A percentile compares a stretch with the other conserved stretches of the same genome.
These are phyloP conservation scores for Virgularia gustaviana DNA, from an alignment of 92 coral and sea anemone genomes.

Conservation along the genomic window DNA sequence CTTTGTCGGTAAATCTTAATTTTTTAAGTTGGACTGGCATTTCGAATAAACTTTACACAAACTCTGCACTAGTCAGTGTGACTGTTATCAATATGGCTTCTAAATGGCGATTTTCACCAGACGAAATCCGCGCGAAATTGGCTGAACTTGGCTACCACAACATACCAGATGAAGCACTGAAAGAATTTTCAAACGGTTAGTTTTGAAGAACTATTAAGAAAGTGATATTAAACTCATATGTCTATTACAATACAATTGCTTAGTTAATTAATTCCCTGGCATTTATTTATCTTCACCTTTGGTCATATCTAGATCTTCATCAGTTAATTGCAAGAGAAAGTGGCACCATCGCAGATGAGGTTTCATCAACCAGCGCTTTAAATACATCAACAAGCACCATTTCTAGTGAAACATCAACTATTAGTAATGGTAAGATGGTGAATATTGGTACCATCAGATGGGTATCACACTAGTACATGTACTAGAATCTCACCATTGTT, in stretches of 20 bases:
- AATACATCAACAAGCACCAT: slow-evolving; percentile 6
- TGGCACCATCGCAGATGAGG: background rate
- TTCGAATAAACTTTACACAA: no score
- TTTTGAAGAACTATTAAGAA: no score
- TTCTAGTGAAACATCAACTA: background rate
- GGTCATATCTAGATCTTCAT: slow-evolving; percentile 18
- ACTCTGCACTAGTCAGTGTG: no score
- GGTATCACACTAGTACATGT: no score
- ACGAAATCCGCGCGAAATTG: slow-evolving; percentile 79
- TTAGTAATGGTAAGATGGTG: slow-evolving; percentile 2
- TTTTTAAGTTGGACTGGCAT: no score
- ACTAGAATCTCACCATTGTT: no score
- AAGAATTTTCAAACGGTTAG: slow-evolving; percentile 82
- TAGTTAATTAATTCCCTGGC: no score
- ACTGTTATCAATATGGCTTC: slow-evolving; percentile 36
- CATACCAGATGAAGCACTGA: slow-evolving; percentile 76
- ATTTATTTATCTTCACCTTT: no score
- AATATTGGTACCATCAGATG: no score
- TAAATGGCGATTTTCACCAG: slow-evolving; percentile 70
- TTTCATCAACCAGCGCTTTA: slow-evolving; percentile 8
- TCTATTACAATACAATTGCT: no score
- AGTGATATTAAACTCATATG: no score
- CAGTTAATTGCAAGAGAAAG: slow-evolving; percentile 13
- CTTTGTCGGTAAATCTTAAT: no score
- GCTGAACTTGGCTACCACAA: slow-evolving; percentile 79